Conservation (phyloP, 1,140 invertebrate species). For the Andrena cerasifolii region DNA sequence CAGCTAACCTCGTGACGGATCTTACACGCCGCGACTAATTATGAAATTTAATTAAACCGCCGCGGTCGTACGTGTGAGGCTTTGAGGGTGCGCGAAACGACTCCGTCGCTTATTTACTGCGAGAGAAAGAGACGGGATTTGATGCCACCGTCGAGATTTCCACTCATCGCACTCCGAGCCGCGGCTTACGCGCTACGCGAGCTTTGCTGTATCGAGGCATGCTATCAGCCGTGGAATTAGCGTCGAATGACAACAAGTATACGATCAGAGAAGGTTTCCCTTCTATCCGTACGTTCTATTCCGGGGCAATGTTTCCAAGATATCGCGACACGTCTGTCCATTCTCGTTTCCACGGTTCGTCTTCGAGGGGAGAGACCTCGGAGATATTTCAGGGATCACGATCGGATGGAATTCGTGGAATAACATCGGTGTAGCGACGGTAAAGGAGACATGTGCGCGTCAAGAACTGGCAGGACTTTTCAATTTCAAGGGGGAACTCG, state of each 20-base stretch:
- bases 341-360: neutral
- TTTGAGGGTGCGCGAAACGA: conserved; percentile 36
- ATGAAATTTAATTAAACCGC: conserved; percentile 72
- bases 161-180: neutral
- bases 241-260: too few species aligned
- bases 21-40: conserved; percentile 59
- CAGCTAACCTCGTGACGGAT: conserved; percentile 34
- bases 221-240: too few species aligned
- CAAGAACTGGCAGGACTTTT: conserved; percentile 20
- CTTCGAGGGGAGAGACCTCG: neutral
- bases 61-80: conserved; percentile 4
- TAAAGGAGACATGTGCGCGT: conserved; percentile 36
- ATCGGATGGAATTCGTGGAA: conserved; percentile 31
- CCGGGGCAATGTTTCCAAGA: neutral
- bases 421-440: conserved; percentile 2
- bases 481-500: conserved; percentile 40
- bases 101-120: conserved; percentile 22
- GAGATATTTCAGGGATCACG: conserved; percentile 24
- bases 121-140: neutral
- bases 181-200: too few species aligned
- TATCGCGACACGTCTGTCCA: neutral
- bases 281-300: neutral
- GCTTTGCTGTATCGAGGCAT: too few species aligned
- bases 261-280: neutral
- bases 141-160: neutral